These are phyloP conservation scores for Phylloscopus trochilus DNA, from an alignment of 2,113 vertebrate species.

Conservation along the genomic window DNA sequence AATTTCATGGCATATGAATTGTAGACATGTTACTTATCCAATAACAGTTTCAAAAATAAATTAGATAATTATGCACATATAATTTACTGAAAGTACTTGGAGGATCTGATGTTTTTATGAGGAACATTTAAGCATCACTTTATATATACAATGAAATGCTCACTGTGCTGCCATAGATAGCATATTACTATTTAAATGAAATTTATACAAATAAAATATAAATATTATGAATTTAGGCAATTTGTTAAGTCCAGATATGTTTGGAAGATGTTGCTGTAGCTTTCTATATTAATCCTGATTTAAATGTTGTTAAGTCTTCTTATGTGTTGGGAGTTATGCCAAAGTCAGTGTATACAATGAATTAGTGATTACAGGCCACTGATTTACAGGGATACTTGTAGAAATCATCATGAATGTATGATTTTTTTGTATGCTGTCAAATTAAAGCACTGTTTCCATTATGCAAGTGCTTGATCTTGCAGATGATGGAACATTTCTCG, in stretches of 20 bases:
- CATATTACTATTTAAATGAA: background rate
- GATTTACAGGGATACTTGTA: background rate
- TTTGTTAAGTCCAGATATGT: background rate
- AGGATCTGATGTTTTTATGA: background rate
- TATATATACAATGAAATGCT: background rate
- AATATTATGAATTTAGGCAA: background rate
- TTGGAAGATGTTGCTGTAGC: background rate
- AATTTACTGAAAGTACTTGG: background rate
- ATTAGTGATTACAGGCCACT: background rate
- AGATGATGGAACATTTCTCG: background rate
- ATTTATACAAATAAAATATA: background rate
- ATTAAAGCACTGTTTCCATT: background rate
- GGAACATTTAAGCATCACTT: background rate
- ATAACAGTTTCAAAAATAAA: conserved; percentile 21
- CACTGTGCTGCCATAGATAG: background rate
- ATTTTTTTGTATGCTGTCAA: background rate
- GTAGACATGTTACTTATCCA: background rate
- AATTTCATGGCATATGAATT: background rate
- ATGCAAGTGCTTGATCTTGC: background rate
- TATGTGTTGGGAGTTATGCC: background rate
- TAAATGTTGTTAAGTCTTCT: background rate
- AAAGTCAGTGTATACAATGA: background rate
- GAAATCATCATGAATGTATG: background rate
- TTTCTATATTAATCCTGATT: background rate
- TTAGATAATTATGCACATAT: background rate